These are phyloP conservation scores for Tautogolabrus adspersus DNA, from an alignment of 2,113 vertebrate species.

Conservation along the genomic window DNA sequence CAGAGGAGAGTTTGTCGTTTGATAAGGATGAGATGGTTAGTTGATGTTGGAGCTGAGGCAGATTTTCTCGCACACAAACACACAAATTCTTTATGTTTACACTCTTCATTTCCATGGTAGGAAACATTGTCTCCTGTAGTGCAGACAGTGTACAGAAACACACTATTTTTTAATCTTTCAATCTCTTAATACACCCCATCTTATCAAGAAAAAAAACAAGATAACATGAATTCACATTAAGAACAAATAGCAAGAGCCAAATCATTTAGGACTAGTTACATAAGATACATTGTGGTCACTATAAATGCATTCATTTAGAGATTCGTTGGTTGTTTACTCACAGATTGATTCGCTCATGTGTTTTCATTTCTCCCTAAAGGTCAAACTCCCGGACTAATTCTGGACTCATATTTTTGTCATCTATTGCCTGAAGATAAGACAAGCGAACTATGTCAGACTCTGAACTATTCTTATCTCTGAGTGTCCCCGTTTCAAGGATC, in stretches of 20 bases:
- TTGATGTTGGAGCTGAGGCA: no score
- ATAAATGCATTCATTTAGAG: not conserved
- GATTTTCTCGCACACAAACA: no score
- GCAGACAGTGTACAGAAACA: no score
- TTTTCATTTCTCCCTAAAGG: constrained; percentile 3
- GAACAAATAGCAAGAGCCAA: not conserved
- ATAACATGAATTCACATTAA: no score
- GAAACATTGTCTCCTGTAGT: no score
- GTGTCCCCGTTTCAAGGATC: constrained; percentile 56
- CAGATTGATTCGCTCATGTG: constrained; percentile 11
- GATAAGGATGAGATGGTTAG: not conserved
- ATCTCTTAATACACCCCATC: no score
- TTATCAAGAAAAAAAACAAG: no score
- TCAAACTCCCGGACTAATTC: constrained; percentile 34
- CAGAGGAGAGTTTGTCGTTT: constrained; percentile 13
- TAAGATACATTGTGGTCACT: not conserved
- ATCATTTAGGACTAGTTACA: not conserved
- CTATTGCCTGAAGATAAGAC: constrained; percentile 52
- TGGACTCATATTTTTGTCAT: constrained; percentile 37
- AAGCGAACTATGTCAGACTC: constrained; percentile 52
- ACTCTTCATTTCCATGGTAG: no score
- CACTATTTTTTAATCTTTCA: no score
- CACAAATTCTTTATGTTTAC: no score
- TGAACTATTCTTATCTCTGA: constrained; percentile 62
- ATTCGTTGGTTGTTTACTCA: constrained; percentile 19